A percentile compares a stretch with the other conserved stretches of the same genome.
Evolutionary conservation across 2,113 vertebrate species (phyloP).

Genomic region (Dendrocopos noguchii): DNA sequence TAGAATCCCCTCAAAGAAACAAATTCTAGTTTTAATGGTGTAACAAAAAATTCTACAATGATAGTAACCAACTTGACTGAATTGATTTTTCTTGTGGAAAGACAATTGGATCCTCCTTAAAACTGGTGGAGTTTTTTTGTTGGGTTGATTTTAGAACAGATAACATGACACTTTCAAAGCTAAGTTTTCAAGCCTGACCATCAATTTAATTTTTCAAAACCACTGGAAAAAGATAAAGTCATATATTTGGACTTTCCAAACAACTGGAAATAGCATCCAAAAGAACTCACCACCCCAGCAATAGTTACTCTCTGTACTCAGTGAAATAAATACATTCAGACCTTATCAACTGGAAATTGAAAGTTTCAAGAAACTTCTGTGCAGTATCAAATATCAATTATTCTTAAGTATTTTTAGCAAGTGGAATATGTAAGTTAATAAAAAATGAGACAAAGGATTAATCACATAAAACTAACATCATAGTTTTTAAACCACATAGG

Average conservation of each 20-base stretch:
- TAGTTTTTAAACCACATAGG: neutral
- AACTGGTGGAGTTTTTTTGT: accelerated
- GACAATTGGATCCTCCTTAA: neutral
- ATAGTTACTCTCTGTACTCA: neutral
- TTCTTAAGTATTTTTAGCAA: neutral
- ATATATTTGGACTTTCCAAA: neutral
- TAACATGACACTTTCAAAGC: neutral
- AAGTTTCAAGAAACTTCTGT: neutral
- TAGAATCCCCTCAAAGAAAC: neutral
- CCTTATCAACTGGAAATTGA: neutral
- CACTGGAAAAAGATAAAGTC: neutral
- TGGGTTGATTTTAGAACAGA: neutral
- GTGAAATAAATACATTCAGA: neutral
- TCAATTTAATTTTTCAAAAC: neutral
- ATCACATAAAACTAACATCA: neutral
- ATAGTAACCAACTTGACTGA: neutral
- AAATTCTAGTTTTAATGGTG: neutral
- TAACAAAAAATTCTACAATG: neutral
- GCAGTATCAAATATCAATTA: neutral
- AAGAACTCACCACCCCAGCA: neutral
- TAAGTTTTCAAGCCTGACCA: neutral
- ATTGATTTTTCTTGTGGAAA: neutral
- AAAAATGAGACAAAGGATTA: neutral
- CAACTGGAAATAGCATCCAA: neutral
- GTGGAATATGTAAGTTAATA: neutral